Base-by-base conservation (phyloP, 2,888 invertebrate genomes). In the Rotaria socialis region DNA sequence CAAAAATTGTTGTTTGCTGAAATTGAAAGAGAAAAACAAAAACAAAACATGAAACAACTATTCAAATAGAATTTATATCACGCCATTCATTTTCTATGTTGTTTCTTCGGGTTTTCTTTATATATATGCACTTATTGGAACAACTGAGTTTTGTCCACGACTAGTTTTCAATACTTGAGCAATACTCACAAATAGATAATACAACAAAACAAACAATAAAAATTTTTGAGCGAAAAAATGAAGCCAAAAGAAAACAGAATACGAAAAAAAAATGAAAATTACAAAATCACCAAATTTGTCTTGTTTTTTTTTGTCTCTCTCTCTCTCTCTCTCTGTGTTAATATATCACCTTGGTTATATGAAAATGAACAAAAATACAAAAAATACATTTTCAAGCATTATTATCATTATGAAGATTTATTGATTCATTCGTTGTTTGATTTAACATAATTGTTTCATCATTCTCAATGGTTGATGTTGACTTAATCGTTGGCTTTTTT, bases 141-240 rank as follows among this genome's bases (percentile, higher is more conserved):
- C 35, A 67, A 14, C 16, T 67, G 67, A 35, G 67, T 55, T 67
- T 67, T 67, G 35, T 67, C 35, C 67, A 67, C 67, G 67, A 67
- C 67, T 67, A 67, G 67, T 35, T 67, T 35, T 67, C 16, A 67
- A 67, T 67, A 67, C 35, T 67, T 67, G 67, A 67, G 67, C 35
- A 35, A 27, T 67, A 19, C 67, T 67, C 67, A 67, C 67, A 41
- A 67, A 67, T 67, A 67, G 14, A 67, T 35, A 67, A 67, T 67
- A 67, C 14, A 67, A 67, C 19, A 67, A 67, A 67, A 67, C 67
- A 27, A 67, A 67, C 67, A 67, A 67, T 16, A 67, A 67, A 67
- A 67, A 67, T 11, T 67, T 35, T 67, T 67, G 67, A 67, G 35
- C 67, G 19, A 27, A 35, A 14, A 67, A 67, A 41, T 14, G 24